Conservation (phyloP, 2,113 vertebrate species). For the Empidonax alnorum region DNA sequence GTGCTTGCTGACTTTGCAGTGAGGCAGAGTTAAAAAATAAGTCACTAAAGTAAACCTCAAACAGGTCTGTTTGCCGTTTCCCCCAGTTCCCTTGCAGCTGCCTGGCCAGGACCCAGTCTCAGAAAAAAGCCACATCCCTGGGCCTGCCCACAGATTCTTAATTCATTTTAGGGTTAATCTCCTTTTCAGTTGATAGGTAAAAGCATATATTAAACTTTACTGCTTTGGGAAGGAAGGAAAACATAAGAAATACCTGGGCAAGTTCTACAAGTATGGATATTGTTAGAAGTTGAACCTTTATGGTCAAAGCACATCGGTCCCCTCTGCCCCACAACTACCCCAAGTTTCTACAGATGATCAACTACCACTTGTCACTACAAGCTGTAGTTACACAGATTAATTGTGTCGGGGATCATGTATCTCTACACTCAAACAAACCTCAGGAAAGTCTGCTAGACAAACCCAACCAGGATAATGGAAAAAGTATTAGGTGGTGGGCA, state of each 20-base stretch:
- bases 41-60: not conserved
- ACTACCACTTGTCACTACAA: not conserved
- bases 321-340: not conserved
- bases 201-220: not conserved
- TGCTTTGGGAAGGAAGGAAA: not conserved
- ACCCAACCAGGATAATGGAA: not conserved
- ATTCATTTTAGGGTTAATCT: not conserved
- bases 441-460: not conserved
- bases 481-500: not conserved
- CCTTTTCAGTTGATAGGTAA: not conserved
- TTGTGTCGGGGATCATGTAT: fast-evolving
- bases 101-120: not conserved
- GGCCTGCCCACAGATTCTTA: not conserved
- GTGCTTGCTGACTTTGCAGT: not conserved
- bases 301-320: not conserved
- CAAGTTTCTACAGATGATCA: not conserved
- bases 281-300: not conserved
- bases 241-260: not conserved
- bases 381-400: too few relatives aligned
- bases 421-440: not conserved
- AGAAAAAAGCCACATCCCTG: not conserved
- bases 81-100: not conserved
- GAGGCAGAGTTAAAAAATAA: not conserved
- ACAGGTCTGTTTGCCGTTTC: not conserved
- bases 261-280: not conserved